Conservation (phyloP, 1,140 invertebrate genomes). For the Aphaenogaster rudis region DNA sequence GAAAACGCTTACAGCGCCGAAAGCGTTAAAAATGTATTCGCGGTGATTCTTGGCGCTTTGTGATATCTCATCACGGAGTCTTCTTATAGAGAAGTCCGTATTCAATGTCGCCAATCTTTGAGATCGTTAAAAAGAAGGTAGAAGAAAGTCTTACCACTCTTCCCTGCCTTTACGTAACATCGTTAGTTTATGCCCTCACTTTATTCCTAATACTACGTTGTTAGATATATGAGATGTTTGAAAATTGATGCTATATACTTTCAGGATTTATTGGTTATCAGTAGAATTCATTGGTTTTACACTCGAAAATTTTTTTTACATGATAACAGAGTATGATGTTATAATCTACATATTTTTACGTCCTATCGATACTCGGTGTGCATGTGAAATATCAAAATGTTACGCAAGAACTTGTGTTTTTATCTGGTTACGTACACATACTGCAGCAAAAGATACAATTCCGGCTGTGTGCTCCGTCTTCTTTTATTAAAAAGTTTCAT, state of each 20-base stretch:
- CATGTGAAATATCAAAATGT: neutral
- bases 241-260: neutral
- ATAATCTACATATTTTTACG: neutral
- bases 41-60: neutral
- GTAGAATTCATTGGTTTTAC: neutral
- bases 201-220: neutral
- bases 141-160: neutral
- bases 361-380: neutral
- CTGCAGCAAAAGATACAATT: neutral
- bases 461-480: neutral
- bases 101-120: neutral
- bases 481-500: neutral
- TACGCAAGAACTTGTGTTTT: neutral
- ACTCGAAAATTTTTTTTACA: neutral
- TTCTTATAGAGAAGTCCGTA: neutral
- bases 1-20: neutral
- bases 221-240: neutral
- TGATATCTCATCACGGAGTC: neutral
- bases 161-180: neutral
- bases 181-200: neutral
- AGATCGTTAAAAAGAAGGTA: neutral
- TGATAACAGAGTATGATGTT: neutral
- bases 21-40: neutral
- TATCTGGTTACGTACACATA: neutral
- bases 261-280: neutral